A percentile compares a stretch with the other conserved stretches of the same genome.
These are phyloP conservation scores for Odontothrips loti DNA, from an alignment of 2,888 invertebrate species.

Conservation along the genomic window DNA sequence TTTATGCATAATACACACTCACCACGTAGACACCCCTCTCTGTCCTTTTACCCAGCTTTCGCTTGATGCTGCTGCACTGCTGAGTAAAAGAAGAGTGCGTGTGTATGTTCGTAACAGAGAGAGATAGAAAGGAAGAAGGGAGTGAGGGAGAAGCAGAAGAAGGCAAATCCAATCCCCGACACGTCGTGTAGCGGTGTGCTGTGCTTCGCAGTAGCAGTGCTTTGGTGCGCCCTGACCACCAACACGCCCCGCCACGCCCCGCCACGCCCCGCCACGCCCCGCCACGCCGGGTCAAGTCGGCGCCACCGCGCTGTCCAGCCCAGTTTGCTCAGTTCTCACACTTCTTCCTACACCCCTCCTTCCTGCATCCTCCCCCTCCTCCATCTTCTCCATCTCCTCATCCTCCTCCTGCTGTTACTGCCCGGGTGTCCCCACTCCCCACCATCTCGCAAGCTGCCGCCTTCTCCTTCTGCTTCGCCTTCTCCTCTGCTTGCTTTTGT, in stretches of 20 bases:
- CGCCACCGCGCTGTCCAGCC: background rate
- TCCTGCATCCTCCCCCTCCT: background rate
- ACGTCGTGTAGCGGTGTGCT: background rate
- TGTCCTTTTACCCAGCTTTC: too few species aligned
- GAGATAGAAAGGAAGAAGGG: background rate
- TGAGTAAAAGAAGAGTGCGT: too few species aligned
- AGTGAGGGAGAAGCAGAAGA: background rate
- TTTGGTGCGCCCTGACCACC: too few species aligned
- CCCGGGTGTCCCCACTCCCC: too few species aligned
- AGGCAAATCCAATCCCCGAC: conserved; percentile 1
- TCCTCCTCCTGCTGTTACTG: background rate
- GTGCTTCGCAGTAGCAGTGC: too few species aligned
- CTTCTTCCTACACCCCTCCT: background rate
- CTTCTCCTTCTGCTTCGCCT: background rate
- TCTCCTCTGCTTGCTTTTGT: background rate
- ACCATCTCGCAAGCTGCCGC: background rate
- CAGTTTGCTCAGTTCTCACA: background rate
- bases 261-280: too few species aligned
- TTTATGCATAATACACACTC: too few species aligned
- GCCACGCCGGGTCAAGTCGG: background rate
- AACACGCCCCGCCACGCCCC: too few species aligned
- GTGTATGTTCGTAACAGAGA: too few species aligned
- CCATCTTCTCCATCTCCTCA: background rate
- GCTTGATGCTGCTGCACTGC: too few species aligned
- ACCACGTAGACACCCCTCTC: too few species aligned